phyloP scores from a whole-genome alignment of 2,113 vertebrate species.

The Acanthochromis polyacanthus region DNA sequence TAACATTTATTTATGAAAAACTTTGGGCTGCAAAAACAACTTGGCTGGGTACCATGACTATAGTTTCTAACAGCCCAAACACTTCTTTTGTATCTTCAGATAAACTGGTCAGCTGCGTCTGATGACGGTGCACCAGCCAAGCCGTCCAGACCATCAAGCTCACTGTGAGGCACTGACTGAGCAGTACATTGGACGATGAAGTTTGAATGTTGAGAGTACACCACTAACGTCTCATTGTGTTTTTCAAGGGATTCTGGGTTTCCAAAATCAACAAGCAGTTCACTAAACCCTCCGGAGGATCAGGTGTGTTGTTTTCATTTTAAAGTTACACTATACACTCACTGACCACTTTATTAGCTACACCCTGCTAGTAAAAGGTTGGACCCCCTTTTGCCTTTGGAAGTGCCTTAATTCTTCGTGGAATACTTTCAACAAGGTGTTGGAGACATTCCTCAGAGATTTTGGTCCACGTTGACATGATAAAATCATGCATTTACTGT shows the following conservation, averaged over 20 bases:
- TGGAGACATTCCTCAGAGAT: too few relatives aligned
- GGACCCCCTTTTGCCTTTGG: too few relatives aligned
- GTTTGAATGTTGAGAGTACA: not conserved
- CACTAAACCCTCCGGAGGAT: not conserved
- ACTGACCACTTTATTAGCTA: too few relatives aligned
- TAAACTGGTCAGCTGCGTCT: conserved; percentile 15
- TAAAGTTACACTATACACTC: not conserved
- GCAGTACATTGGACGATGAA: not conserved
- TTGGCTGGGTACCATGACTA: not conserved
- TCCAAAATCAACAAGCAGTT: not conserved
- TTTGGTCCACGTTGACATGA: too few relatives aligned
- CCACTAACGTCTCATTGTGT: conserved; percentile 4
- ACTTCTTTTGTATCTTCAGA: conserved; percentile 54
- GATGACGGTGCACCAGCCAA: conserved; percentile 14
- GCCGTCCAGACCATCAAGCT: not conserved
- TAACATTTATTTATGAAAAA: too few relatives aligned
- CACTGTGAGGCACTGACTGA: conserved; percentile 56
- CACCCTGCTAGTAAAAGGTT: too few relatives aligned
- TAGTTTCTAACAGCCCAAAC: not conserved
- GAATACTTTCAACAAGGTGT: too few relatives aligned
- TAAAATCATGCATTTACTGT: too few relatives aligned
- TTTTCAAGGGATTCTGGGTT: conserved; percentile 8
- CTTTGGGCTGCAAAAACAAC: too few relatives aligned
- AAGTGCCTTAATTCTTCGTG: too few relatives aligned
- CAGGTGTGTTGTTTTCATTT: conserved; percentile 44